Percentiles rank a stretch among this genome's conserved stretches.
Evolutionary conservation across 2,888 invertebrate genomes (phyloP).

Genomic region (Lasioglossum morio): DNA sequence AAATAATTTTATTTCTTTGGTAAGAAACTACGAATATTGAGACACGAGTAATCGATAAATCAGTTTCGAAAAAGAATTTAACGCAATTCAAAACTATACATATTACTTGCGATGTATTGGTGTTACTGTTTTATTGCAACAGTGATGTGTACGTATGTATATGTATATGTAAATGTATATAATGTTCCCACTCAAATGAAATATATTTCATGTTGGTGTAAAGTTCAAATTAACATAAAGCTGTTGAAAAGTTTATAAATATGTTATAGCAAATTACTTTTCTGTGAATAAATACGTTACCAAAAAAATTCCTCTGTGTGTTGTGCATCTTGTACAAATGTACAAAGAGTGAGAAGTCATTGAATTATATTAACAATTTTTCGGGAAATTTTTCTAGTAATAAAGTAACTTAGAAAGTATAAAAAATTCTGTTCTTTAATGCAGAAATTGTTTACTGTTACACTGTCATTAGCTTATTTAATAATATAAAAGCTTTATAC

Average conservation of each 20-base stretch:
- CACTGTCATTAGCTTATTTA: constrained; percentile 60
- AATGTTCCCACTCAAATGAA: constrained; percentile 61
- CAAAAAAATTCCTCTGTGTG: constrained; percentile 43
- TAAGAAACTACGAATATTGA: constrained; percentile 58
- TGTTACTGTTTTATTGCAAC: constrained; percentile 53
- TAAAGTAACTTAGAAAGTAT: constrained; percentile 54
- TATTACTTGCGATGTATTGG: constrained; percentile 57
- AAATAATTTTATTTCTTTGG: constrained; percentile 57
- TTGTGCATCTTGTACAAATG: constrained; percentile 30
- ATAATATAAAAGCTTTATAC: constrained; percentile 74
- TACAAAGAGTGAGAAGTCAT: constrained; percentile 39
- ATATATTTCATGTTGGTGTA: constrained; percentile 66
- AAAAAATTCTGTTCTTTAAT: constrained; percentile 74
- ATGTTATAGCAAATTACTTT: constrained; percentile 66
- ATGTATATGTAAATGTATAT: constrained; percentile 72
- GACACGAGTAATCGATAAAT: constrained; percentile 64
- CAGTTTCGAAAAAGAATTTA: constrained; percentile 48
- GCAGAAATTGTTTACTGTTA: constrained; percentile 65
- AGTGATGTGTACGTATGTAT: constrained; percentile 63
- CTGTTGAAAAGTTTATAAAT: constrained; percentile 69
- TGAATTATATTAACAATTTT: constrained; percentile 9
- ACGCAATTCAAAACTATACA: constrained; percentile 49
- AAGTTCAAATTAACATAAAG: constrained; percentile 61
- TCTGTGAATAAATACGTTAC: constrained; percentile 67
- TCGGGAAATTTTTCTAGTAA: constrained; percentile 31